phyloP scores from a whole-genome alignment of 2,888 invertebrate species.

The Hesperia comma region DNA sequence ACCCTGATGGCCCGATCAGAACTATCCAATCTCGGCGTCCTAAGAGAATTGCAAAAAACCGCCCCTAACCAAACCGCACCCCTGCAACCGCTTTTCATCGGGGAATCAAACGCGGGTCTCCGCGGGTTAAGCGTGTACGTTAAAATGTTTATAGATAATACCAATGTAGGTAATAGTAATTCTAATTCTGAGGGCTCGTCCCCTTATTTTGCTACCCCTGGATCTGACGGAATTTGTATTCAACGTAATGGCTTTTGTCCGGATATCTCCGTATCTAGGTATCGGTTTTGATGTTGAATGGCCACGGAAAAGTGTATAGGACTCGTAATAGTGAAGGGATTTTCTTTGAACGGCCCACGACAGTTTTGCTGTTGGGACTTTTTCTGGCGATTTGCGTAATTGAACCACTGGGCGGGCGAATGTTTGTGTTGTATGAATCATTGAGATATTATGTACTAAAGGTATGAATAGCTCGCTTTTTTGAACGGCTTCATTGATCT shows the following conservation, averaged over 20 bases:
- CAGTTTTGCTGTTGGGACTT: constrained; percentile 12
- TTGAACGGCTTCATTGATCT: neutral
- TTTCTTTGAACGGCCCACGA: constrained; percentile 26
- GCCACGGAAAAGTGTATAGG: constrained; percentile 53
- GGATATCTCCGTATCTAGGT: constrained; percentile 54
- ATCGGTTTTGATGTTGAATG: constrained; percentile 62
- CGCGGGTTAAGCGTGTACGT: constrained; percentile 80
- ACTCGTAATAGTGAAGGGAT: constrained; percentile 13
- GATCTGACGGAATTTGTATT: constrained; percentile 71
- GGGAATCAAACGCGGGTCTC: constrained; percentile 75
- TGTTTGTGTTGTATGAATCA: neutral
- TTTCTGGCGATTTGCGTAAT: constrained; percentile 22
- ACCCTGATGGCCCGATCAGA: constrained; percentile 59
- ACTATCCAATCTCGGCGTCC: constrained; percentile 72
- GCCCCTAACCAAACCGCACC: constrained; percentile 62
- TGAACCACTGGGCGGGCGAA: constrained; percentile 14
- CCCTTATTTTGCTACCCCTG: constrained; percentile 46
- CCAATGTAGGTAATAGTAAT: constrained; percentile 76
- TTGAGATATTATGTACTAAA: no score
- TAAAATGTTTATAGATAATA: constrained; percentile 84
- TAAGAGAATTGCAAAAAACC: constrained; percentile 70
- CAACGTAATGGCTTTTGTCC: constrained; percentile 72
- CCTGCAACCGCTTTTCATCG: constrained; percentile 66
- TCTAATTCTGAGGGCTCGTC: constrained; percentile 62
- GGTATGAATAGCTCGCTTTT: constrained; percentile 1